These are phyloP conservation scores for Dicaeum eximium DNA, from an alignment of 2,113 vertebrate genomes.

Conservation along the genomic window DNA sequence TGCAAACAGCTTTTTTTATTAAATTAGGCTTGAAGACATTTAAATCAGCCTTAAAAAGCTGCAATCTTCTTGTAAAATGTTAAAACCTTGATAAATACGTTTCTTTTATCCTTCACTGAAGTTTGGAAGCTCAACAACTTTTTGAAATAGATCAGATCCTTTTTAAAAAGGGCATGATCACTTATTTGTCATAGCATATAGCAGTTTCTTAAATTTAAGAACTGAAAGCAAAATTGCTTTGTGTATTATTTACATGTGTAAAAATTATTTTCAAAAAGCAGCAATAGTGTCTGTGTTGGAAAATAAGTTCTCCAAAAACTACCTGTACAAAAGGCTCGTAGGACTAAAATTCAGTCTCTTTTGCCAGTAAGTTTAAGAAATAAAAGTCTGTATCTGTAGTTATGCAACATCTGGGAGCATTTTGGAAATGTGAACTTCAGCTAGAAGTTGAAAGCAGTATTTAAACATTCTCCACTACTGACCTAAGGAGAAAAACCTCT, in stretches of 20 bases:
- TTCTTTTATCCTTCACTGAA: neutral
- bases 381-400: neutral
- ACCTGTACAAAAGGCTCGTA: neutral
- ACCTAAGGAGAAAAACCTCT: neutral
- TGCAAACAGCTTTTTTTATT: neutral
- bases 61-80: neutral
- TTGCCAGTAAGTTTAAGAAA: neutral
- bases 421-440: neutral
- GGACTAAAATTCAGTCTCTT: neutral
- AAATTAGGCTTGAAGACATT: neutral
- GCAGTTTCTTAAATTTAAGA: neutral
- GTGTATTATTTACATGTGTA: neutral
- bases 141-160: neutral
- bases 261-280: slow-evolving; percentile 19
- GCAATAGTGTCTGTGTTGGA: neutral
- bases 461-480: neutral
- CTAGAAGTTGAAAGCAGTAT: neutral
- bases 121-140: neutral
- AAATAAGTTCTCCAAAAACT: neutral
- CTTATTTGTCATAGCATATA: neutral
- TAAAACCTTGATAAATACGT: neutral
- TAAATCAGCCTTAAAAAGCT: neutral
- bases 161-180: neutral
- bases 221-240: neutral
- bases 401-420: neutral